phyloP scores from a whole-genome alignment of 1,140 invertebrate genomes.

The Hycleus phaleratus region DNA sequence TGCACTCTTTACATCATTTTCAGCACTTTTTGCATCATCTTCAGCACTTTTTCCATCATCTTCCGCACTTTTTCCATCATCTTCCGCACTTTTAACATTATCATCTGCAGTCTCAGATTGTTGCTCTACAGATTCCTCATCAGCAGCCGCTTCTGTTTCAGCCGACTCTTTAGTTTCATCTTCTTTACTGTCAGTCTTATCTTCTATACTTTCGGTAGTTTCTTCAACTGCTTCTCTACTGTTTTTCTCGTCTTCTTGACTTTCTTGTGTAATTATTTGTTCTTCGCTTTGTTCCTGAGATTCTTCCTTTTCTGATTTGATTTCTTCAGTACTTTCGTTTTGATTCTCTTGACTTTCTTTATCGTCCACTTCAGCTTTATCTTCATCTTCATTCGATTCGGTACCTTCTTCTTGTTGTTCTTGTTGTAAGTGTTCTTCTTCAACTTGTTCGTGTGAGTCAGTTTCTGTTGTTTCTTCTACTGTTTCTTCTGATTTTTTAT shows the following conservation, averaged over 20 bases:
- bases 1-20: slow-evolving; percentile 24
- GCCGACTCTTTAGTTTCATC: slow-evolving; percentile 21
- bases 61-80: slow-evolving; percentile 25
- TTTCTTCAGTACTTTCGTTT: slow-evolving; percentile 13
- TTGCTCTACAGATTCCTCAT: slow-evolving; percentile 2
- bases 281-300: slow-evolving; percentile 3
- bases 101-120: slow-evolving; percentile 16
- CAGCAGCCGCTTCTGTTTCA: slow-evolving; percentile 6
- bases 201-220: slow-evolving; percentile 23
- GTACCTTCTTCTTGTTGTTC: slow-evolving; percentile 5
- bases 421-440: slow-evolving; percentile 1
- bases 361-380: slow-evolving; percentile 3
- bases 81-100: slow-evolving; percentile 23
- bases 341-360: slow-evolving; percentile 5
- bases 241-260: slow-evolving; percentile 9
- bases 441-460: slow-evolving; percentile 3
- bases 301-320: background rate
- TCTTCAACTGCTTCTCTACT: slow-evolving; percentile 17
- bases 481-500: slow-evolving; percentile 1
- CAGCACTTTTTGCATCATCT: slow-evolving; percentile 22
- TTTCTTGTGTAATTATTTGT: background rate
- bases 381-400: slow-evolving; percentile 21
- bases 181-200: slow-evolving; percentile 25
- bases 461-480: slow-evolving; percentile 7
- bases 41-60: slow-evolving; percentile 24